A percentile compares a stretch with the other conserved stretches of the same genome.
phyloP scores from a whole-genome alignment of 2,113 vertebrate genomes.

The Scopus umbretta region DNA sequence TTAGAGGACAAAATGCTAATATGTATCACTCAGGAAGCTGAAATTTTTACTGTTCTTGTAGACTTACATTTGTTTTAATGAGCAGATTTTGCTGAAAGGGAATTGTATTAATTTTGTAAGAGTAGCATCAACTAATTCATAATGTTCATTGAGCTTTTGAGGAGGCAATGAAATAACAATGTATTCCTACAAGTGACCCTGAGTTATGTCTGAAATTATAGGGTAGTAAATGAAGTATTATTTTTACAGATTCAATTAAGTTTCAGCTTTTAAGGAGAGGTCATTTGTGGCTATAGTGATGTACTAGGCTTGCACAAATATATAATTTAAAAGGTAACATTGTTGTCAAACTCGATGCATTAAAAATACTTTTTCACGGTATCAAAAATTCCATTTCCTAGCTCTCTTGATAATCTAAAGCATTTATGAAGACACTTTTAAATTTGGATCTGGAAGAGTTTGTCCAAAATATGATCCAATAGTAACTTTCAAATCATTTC shows the following conservation, averaged over 20 bases:
- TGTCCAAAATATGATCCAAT: background rate
- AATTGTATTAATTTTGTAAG: background rate
- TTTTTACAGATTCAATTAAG: background rate
- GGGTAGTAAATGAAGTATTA: background rate
- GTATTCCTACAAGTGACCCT: background rate
- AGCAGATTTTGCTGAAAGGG: background rate
- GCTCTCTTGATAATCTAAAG: background rate
- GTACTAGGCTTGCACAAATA: background rate
- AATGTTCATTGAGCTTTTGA: background rate
- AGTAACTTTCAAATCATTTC: background rate
- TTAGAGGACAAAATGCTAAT: background rate
- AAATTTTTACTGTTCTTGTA: background rate
- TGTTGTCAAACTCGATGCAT: background rate
- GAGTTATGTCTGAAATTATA: background rate
- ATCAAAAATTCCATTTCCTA: background rate
- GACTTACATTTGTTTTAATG: background rate
- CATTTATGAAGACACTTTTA: background rate
- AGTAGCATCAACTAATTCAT: no score
- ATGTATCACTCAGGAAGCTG: background rate
- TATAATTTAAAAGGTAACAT: background rate
- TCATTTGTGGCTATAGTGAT: background rate
- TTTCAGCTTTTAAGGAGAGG: background rate
- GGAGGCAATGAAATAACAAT: background rate
- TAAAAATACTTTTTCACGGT: background rate
- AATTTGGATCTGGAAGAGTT: background rate